Conservation (phyloP, 2,888 invertebrate genomes). For the Diaperis boleti region DNA sequence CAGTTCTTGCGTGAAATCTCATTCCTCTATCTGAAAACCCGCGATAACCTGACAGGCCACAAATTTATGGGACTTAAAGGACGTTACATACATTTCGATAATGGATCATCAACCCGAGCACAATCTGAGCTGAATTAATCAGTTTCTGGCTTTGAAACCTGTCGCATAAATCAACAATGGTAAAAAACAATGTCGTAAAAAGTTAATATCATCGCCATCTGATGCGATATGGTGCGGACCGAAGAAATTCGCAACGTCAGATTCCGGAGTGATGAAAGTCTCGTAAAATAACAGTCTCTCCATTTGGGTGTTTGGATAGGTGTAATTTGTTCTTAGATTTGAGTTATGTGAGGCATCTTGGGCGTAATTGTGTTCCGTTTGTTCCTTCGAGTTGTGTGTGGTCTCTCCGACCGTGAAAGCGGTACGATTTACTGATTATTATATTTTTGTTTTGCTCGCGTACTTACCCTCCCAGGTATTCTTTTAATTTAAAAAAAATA, state of each 20-base stretch:
- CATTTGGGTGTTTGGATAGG: too few relatives aligned
- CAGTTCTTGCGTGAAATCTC: neutral
- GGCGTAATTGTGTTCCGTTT: too few relatives aligned
- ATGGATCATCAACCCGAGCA: slow-evolving; percentile 23
- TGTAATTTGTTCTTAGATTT: slow-evolving; percentile 1
- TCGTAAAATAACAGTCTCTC: slow-evolving; percentile 39
- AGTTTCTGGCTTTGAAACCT: slow-evolving; percentile 36
- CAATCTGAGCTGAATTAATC: slow-evolving; percentile 30
- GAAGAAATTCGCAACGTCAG: slow-evolving; percentile 40
- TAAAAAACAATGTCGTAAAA: slow-evolving; percentile 41
- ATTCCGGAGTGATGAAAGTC: slow-evolving; percentile 27
- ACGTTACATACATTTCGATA: slow-evolving; percentile 4
- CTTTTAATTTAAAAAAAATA: too few relatives aligned
- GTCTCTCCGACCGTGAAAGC: too few relatives aligned
- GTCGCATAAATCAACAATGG: slow-evolving; percentile 36
- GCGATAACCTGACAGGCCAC: neutral
- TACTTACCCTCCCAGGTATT: too few relatives aligned
- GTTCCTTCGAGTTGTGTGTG: too few relatives aligned
- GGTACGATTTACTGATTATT: too few relatives aligned
- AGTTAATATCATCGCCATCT: slow-evolving; percentile 37
- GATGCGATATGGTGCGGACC: slow-evolving; percentile 7
- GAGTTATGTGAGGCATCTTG: too few relatives aligned
- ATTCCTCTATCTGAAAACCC: neutral
- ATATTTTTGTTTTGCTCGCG: too few relatives aligned
- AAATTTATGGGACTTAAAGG: slow-evolving; percentile 7